Percentiles rank a stretch among this genome's conserved stretches.
phyloP scores from a whole-genome alignment of 2,113 vertebrate genomes.

The Isichthys henryi region DNA sequence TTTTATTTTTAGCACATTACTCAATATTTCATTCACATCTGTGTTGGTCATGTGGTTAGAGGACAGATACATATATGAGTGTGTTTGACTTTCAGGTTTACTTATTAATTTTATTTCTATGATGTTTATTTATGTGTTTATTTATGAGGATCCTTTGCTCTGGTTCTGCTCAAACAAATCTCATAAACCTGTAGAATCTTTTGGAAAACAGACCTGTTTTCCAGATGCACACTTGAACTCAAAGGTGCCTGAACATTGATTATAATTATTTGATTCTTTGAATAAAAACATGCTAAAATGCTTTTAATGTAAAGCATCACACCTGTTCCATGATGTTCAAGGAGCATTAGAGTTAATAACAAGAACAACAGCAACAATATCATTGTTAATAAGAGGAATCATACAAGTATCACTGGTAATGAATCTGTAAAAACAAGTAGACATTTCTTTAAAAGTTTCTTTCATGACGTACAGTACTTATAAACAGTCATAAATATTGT shows the following conservation, averaged over 20 bases:
- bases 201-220: not conserved
- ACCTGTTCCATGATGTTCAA: not conserved
- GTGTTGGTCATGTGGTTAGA: not conserved
- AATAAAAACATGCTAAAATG: not conserved
- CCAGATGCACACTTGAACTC: not conserved
- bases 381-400: not conserved
- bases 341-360: not conserved
- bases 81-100: not conserved
- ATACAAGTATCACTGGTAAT: not conserved
- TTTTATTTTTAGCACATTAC: not conserved
- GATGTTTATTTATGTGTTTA: not conserved
- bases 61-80: not conserved
- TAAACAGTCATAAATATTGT: not conserved
- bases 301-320: not conserved
- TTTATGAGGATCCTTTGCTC: not conserved
- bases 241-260: not conserved
- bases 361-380: not conserved
- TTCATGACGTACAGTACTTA: not conserved
- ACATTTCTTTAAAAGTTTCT: not conserved
- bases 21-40: not conserved
- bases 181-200: not conserved
- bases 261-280: not conserved
- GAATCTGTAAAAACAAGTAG: not conserved
- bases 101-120: not conserved
- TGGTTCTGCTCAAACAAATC: not conserved